Percentiles rank a stretch among this genome's conserved stretches.
Conservation (phyloP, 2,888 invertebrate species). For the Galerucella pusilla region DNA sequence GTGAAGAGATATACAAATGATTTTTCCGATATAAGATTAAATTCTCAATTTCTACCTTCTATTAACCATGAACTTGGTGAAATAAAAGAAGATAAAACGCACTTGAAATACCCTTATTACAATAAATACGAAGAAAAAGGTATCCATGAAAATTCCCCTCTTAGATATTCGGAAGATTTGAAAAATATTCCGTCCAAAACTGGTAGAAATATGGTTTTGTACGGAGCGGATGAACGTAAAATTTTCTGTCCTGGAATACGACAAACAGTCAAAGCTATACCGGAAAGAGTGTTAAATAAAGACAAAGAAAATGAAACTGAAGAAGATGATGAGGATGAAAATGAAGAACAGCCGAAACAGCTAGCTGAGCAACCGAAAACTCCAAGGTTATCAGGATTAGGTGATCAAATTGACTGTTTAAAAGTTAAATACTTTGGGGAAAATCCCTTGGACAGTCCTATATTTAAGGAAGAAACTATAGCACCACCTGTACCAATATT, state of each 20-base stretch:
- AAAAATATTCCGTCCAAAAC: slow-evolving; percentile 73
- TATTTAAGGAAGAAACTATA: slow-evolving; percentile 72
- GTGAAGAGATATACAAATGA: slow-evolving; percentile 49
- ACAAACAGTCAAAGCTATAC: slow-evolving; percentile 68
- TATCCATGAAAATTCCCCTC: slow-evolving; percentile 70
- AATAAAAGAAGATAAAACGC: slow-evolving; percentile 40
- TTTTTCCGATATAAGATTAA: slow-evolving; percentile 52
- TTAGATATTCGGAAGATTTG: slow-evolving; percentile 76
- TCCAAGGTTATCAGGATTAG: slow-evolving; percentile 72
- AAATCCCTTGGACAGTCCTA: slow-evolving; percentile 80
- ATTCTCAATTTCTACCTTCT: slow-evolving; percentile 55
- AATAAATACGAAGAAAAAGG: slow-evolving; percentile 57
- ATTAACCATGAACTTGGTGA: slow-evolving; percentile 50
- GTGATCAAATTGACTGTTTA: slow-evolving; percentile 80
- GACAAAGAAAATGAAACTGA: slow-evolving; percentile 33
- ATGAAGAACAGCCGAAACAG: slow-evolving; percentile 59
- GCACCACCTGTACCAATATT: slow-evolving; percentile 66
- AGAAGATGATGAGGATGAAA: slow-evolving; percentile 47
- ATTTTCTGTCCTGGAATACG: slow-evolving; percentile 70
- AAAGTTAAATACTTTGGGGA: slow-evolving; percentile 76
- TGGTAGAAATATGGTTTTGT: slow-evolving; percentile 76
- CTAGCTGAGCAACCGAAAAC: slow-evolving; percentile 59
- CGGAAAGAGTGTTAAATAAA: slow-evolving; percentile 64
- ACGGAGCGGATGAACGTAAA: slow-evolving; percentile 70
- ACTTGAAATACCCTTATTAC: slow-evolving; percentile 76